These are phyloP conservation scores for Australoheros facetus DNA, from an alignment of 2,797 vertebrate species.

Conservation along the genomic window DNA sequence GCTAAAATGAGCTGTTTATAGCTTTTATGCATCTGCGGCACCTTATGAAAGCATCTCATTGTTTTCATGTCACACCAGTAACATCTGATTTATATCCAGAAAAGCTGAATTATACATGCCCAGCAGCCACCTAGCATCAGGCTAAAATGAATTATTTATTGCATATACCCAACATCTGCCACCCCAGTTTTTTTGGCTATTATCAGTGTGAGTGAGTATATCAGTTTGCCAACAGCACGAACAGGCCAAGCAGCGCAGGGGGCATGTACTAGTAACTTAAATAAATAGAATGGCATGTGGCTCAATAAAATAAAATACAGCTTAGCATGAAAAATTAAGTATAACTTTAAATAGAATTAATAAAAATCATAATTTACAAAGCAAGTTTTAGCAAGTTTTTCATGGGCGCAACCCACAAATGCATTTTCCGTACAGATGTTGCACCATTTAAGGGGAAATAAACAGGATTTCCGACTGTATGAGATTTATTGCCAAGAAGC, in stretches of 20 bases:
- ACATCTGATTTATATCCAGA: neutral
- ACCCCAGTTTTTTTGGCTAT: neutral
- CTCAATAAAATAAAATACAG: too few relatives aligned
- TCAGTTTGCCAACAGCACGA: neutral
- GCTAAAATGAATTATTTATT: neutral
- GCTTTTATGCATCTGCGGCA: neutral
- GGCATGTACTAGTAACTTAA: neutral
- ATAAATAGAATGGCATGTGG: neutral
- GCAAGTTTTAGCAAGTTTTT: too few relatives aligned
- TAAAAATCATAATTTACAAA: too few relatives aligned
- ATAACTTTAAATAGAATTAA: neutral
- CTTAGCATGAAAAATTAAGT: too few relatives aligned
- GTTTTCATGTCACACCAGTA: neutral
- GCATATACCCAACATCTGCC: fast-evolving
- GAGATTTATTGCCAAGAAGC: too few relatives aligned
- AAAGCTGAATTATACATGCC: neutral
- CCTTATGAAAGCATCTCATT: neutral
- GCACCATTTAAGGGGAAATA: too few relatives aligned
- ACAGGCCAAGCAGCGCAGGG: neutral
- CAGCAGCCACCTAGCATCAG: neutral
- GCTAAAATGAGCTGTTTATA: neutral
- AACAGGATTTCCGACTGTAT: too few relatives aligned
- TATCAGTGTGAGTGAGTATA: neutral
- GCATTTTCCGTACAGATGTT: too few relatives aligned
- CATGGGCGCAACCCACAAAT: too few relatives aligned